phyloP scores from a whole-genome alignment of 1,140 invertebrate species.

The Plodia interpunctella region DNA sequence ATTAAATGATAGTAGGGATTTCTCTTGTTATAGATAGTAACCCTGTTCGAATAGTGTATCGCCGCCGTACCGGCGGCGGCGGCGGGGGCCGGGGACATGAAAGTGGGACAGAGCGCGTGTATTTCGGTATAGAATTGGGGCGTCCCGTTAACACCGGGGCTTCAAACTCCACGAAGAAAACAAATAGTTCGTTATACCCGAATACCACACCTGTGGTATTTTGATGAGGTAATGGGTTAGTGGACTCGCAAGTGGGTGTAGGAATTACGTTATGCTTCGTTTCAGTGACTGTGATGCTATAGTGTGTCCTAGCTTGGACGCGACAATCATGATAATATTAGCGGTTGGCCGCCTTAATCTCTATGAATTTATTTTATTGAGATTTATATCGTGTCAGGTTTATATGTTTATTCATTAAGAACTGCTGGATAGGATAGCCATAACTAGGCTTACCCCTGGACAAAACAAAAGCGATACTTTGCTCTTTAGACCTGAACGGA shows the following conservation, averaged over 20 bases:
- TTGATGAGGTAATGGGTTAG: conserved; percentile 19
- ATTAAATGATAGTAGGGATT: too few species aligned
- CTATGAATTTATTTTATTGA: too few species aligned
- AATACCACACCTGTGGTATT: conserved; percentile 35
- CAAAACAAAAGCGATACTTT: too few species aligned
- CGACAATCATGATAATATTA: too few species aligned
- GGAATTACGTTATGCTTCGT: not conserved
- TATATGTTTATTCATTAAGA: too few species aligned
- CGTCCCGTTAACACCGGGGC: conserved; percentile 61
- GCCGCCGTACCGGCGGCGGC: conserved; percentile 21
- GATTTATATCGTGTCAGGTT: too few species aligned
- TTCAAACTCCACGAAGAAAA: conserved; percentile 45
- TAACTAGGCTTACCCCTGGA: too few species aligned
- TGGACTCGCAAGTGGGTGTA: conserved; percentile 6
- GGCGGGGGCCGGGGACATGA: conserved; percentile 28
- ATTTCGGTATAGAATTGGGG: conserved; percentile 66
- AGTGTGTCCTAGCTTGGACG: too few species aligned
- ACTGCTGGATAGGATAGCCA: too few species aligned
- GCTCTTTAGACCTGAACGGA: too few species aligned
- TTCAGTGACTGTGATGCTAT: too few species aligned
- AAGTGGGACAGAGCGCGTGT: conserved; percentile 62
- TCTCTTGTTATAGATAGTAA: not conserved
- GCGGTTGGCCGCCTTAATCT: too few species aligned
- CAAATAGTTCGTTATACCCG: conserved; percentile 40
- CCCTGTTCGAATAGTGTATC: conserved; percentile 17